These are phyloP conservation scores for Pocota personata DNA, from an alignment of 2,888 invertebrate species.

Conservation along the genomic window DNA sequence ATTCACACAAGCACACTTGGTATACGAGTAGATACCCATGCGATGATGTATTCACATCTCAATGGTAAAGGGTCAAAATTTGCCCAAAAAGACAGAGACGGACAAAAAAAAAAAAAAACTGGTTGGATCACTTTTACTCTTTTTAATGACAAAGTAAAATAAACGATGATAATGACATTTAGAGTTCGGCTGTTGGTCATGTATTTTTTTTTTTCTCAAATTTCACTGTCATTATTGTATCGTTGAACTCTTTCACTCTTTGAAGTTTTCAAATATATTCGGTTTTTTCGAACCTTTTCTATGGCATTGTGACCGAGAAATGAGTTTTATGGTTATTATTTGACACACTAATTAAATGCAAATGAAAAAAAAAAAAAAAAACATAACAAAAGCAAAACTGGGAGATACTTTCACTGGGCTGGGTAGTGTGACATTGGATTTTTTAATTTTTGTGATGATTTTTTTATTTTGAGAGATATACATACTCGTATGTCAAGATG, in stretches of 20 bases:
- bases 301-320: conserved; percentile 51
- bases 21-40: background rate
- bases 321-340: conserved; percentile 29
- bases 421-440: conserved; percentile 43
- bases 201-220: conserved; percentile 20
- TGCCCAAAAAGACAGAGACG: background rate
- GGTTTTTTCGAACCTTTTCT: conserved; percentile 9
- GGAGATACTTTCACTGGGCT: conserved; percentile 43
- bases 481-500: background rate
- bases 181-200: conserved; percentile 23
- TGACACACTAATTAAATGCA: conserved; percentile 40
- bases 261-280: conserved; percentile 10
- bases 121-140: conserved; percentile 62
- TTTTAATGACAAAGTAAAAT: conserved; percentile 45
- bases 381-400: background rate
- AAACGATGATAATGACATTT: conserved; percentile 68
- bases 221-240: conserved; percentile 65
- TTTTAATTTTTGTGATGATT: conserved; percentile 2
- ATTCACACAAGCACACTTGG: background rate
- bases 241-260: conserved; percentile 39
- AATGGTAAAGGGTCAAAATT: conserved; percentile 37
- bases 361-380: conserved; percentile 21
- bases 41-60: background rate
- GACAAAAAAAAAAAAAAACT: conserved; percentile 13
- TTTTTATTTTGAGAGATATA: background rate